These are phyloP conservation scores for Drosophila pectinifera DNA, from an alignment of 1,140 invertebrate genomes.

Conservation along the genomic window DNA sequence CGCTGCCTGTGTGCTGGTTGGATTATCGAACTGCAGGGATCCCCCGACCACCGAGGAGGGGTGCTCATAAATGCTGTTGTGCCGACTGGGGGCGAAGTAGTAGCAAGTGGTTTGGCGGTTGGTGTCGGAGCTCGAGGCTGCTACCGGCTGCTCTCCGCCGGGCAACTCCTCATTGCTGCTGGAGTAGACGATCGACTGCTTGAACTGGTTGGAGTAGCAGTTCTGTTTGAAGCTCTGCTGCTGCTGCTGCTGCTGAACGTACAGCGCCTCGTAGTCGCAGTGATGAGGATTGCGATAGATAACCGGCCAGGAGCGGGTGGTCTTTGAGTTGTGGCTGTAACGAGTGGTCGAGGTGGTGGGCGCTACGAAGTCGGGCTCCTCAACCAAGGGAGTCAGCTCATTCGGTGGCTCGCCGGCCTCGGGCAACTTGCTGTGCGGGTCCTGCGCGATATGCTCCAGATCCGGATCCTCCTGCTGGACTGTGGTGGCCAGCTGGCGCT, in stretches of 20 bases:
- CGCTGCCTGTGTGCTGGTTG: constrained; percentile 70
- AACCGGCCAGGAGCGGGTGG: constrained; percentile 84
- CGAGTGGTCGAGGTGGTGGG: constrained; percentile 58
- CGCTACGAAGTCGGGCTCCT: constrained; percentile 47
- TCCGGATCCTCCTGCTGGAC: constrained; percentile 61
- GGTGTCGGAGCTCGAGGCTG: constrained; percentile 44
- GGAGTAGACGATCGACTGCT: constrained; percentile 81
- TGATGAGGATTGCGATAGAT: constrained; percentile 84
- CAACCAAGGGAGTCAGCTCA: constrained; percentile 67
- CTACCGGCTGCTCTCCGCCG: constrained; percentile 34
- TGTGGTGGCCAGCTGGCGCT: constrained; percentile 71
- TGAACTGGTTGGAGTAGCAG: constrained; percentile 83
- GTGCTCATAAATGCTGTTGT: constrained; percentile 84
- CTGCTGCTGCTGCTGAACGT: constrained; percentile 71
- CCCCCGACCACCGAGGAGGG: constrained; percentile 80
- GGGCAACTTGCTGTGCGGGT: constrained; percentile 36
- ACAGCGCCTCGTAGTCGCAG: constrained; percentile 83
- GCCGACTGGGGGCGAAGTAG: constrained; percentile 78
- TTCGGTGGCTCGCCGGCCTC: constrained; percentile 54
- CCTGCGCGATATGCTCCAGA: constrained; percentile 39
- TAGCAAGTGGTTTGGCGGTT: constrained; percentile 76
- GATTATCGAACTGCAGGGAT: constrained; percentile 76
- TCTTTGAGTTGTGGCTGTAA: constrained; percentile 82
- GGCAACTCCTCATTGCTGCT: constrained; percentile 80
- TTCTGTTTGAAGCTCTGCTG: constrained; percentile 75